phyloP scores from a whole-genome alignment of 2,113 vertebrate species.

The Petrocephalus microphthalmus region DNA sequence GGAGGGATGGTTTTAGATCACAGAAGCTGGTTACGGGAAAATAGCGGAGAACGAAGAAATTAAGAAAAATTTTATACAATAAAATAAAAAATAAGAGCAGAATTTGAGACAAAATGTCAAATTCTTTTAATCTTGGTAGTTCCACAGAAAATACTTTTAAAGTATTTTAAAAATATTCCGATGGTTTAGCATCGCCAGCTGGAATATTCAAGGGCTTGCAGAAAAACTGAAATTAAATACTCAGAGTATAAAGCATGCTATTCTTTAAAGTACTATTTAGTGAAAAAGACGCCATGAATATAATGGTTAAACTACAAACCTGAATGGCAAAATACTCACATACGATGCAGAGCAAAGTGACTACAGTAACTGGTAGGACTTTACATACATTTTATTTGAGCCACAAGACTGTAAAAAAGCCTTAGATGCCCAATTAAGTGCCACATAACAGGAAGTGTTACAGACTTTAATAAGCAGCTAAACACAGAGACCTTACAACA shows the following conservation, averaged over 20 bases:
- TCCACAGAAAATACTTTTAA: background rate
- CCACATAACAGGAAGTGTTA: background rate
- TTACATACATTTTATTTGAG: background rate
- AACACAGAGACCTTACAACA: background rate
- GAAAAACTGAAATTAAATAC: background rate
- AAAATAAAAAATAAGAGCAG: background rate
- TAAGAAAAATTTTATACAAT: background rate
- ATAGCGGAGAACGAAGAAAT: background rate
- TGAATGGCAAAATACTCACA: background rate
- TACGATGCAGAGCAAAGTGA: background rate
- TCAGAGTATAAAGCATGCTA: background rate
- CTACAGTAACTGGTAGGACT: background rate
- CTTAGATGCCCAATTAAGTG: background rate
- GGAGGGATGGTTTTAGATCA: conserved; percentile 5
- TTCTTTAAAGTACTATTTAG: background rate
- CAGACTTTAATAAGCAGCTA: background rate
- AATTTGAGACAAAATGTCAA: background rate
- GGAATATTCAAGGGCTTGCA: background rate
- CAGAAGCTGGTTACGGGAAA: background rate
- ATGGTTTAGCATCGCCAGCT: background rate
- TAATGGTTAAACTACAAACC: background rate
- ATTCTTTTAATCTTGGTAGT: background rate
- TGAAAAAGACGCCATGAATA: background rate
- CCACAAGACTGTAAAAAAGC: background rate
- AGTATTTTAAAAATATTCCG: background rate